phyloP scores from a whole-genome alignment of 2,113 vertebrate species.

The Zosterops lateralis region DNA sequence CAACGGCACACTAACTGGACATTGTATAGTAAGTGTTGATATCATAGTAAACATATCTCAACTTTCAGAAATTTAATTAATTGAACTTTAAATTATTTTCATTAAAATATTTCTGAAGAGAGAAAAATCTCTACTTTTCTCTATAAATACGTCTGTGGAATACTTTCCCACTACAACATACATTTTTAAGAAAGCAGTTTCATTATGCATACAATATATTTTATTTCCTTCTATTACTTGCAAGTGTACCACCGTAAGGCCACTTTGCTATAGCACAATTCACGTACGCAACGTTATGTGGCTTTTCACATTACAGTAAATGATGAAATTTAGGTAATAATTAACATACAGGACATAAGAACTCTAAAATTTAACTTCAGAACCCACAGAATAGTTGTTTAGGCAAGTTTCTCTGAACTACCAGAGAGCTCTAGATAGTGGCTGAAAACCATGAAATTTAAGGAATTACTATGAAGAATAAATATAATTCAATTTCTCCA shows the following conservation, averaged over 20 bases:
- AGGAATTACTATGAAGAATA: not conserved
- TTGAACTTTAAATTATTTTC: not conserved
- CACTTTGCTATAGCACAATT: not conserved
- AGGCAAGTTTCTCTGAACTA: not conserved
- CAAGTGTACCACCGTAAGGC: not conserved
- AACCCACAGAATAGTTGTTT: not conserved
- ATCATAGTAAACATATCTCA: not conserved
- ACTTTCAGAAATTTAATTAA: not conserved
- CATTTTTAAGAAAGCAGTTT: not conserved
- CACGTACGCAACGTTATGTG: fast-evolving
- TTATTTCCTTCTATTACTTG: not conserved
- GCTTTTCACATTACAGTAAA: not conserved
- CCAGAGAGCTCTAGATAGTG: not conserved
- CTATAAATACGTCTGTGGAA: not conserved
- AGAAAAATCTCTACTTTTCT: not conserved
- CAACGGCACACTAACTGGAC: not conserved
- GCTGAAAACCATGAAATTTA: not conserved
- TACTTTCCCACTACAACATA: not conserved
- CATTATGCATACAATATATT: not conserved
- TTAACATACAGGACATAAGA: not conserved
- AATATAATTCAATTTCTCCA: not conserved
- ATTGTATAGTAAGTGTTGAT: not conserved
- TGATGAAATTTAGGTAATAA: not conserved
- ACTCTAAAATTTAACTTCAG: not conserved
- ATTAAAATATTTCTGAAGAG: not conserved